Percentiles rank a stretch among this genome's conserved stretches.
phyloP scores from a whole-genome alignment of 2,113 vertebrate species.

The Riparia riparia region DNA sequence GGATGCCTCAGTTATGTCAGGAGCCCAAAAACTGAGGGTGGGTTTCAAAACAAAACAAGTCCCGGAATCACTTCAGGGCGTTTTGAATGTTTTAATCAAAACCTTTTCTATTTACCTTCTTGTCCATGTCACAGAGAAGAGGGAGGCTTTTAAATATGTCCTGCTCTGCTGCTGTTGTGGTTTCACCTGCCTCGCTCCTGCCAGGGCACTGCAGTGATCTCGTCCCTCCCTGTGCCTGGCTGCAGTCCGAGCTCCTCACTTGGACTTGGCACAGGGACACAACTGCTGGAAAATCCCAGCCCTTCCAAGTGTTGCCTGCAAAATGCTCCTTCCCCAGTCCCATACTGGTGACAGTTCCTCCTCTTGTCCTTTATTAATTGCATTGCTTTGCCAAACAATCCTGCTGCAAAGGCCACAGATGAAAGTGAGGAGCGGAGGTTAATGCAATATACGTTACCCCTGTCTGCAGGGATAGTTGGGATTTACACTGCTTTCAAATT shows the following conservation, averaged over 20 bases:
- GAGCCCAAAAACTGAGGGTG: neutral
- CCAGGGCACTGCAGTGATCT: neutral
- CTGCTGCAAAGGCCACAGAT: neutral
- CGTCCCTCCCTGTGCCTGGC: neutral
- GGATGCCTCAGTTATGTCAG: neutral
- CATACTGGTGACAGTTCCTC: neutral
- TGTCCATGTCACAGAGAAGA: neutral
- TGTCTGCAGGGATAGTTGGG: neutral
- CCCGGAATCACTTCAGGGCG: neutral
- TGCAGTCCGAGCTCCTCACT: neutral
- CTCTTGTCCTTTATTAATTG: constrained; percentile 11
- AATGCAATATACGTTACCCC: neutral
- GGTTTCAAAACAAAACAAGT: neutral
- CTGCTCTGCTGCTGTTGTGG: neutral
- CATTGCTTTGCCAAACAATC: neutral
- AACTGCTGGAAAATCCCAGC: neutral
- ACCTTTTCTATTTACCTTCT: neutral
- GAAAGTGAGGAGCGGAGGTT: neutral
- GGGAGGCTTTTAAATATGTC: neutral
- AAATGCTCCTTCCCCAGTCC: neutral
- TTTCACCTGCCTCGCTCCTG: neutral
- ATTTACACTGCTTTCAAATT: neutral
- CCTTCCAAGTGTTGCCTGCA: neutral
- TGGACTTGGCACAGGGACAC: neutral
- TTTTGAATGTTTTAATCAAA: neutral